These are phyloP conservation scores for Mesorhabditis sp. DNA, from an alignment of 2,888 invertebrate species.

Conservation along the genomic window DNA sequence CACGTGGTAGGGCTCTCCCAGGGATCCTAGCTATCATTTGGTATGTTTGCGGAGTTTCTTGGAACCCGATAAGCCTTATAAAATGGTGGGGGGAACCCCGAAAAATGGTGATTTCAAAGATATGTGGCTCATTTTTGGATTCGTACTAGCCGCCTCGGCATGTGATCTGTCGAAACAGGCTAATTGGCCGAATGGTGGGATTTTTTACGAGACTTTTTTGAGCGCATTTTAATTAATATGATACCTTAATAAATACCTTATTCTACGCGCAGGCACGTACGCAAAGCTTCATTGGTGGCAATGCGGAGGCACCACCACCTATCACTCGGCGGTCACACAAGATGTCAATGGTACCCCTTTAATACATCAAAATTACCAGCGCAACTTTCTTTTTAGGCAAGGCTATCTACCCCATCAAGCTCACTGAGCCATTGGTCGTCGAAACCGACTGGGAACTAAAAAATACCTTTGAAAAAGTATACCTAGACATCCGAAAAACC, in stretches of 20 bases:
- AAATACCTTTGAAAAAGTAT: not conserved
- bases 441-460: not conserved
- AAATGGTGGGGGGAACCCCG: not conserved
- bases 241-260: not conserved
- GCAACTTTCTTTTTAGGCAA: not conserved
- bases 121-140: not conserved
- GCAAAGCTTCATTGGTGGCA: constrained; percentile 2
- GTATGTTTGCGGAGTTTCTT: too few species aligned
- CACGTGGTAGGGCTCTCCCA: too few species aligned
- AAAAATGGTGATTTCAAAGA: not conserved
- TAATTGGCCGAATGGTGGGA: constrained; percentile 2
- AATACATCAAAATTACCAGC: not conserved
- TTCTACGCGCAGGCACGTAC: not conserved
- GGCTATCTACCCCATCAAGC: not conserved
- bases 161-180: not conserved
- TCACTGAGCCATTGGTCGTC: constrained; percentile 6
- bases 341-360: not conserved
- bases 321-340: not conserved
- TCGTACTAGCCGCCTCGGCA: not conserved
- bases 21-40: too few species aligned
- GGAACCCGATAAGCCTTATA: not conserved
- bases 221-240: not conserved
- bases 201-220: not conserved
- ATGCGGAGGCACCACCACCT: not conserved
- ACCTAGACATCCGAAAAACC: not conserved